Evolutionary conservation across 2,797 vertebrate genomes (phyloP), one percentile per base, ranked within the genome.

Genomic region (Sphenopsis melanotis): DNA sequence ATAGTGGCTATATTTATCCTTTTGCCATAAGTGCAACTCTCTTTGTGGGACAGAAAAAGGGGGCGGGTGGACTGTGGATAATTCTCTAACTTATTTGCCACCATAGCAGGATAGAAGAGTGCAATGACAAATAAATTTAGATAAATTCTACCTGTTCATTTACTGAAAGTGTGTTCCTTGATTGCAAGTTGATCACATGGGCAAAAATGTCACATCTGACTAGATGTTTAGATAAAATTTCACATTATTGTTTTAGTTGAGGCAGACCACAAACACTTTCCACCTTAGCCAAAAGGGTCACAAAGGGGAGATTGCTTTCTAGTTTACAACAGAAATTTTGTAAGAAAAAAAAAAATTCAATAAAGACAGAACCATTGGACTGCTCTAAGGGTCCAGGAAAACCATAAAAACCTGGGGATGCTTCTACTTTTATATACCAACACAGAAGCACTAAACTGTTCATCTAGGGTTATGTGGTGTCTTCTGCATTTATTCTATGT

Each of bases 31-130:
- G 8, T 32, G 9, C 50, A 57, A 46, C 3, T n/a, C 23, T 69
- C 34, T 63, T 13, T 47, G 11, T 60, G 26, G 19, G 13, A 24
- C 23, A 74, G 26, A 9, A 83, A 72, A 75, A 65, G 11, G 11
- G 2, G 4, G 1, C 0, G 4, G 4, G 23, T 36, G n/a, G 19
- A 36, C 30, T 6, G 19, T 52, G 23, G 11, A 44, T 47, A 61
- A 77, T 44, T 5, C 50, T 32, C 11, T 12, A 13, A 50, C 39
- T 69, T 79, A 56, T 46, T 61, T 89, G 29, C 18, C 12, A 21
- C 15, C 37, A 1, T 4, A 76, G 47, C 32, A 59, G 22, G 4
- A 83, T 18, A 61, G 56, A 94, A 20, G 2, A 9, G 22, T 56
- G 83, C 21, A 87, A 57, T 2, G 27, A 37, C 17, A 16, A 68